These are phyloP conservation scores for Bucco capensis DNA, from an alignment of 2,113 vertebrate genomes.

Conservation along the genomic window DNA sequence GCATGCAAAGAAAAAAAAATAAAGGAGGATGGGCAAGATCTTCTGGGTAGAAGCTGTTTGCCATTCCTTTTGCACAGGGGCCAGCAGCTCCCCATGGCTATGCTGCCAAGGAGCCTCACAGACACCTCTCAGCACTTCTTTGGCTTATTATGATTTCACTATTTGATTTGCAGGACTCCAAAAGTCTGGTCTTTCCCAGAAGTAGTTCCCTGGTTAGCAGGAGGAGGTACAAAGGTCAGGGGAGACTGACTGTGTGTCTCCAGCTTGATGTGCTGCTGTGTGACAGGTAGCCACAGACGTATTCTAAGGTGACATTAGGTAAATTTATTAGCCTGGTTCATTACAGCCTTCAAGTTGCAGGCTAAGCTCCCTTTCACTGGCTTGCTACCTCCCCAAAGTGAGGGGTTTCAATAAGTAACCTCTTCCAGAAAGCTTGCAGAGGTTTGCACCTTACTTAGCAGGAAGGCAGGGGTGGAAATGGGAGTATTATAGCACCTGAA, in stretches of 20 bases:
- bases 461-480: background rate
- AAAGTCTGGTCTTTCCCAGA: background rate
- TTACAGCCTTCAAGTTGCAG: background rate
- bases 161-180: background rate
- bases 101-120: accelerated
- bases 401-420: background rate
- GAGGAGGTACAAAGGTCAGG: constrained; percentile 24
- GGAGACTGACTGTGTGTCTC: background rate
- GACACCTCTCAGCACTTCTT: background rate
- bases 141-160: background rate
- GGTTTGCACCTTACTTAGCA: background rate
- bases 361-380: background rate
- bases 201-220: background rate
- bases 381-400: background rate
- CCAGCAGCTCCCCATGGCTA: background rate
- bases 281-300: background rate
- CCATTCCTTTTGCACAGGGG: background rate
- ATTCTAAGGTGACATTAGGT: background rate
- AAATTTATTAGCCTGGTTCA: background rate
- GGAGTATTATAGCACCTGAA: background rate
- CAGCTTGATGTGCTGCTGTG: background rate
- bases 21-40: background rate
- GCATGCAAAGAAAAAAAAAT: background rate
- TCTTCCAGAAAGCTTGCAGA: background rate
- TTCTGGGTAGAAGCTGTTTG: background rate